These are phyloP conservation scores for Diceros bicornis DNA, from an alignment of 2,797 vertebrate genomes.

Conservation along the genomic window DNA sequence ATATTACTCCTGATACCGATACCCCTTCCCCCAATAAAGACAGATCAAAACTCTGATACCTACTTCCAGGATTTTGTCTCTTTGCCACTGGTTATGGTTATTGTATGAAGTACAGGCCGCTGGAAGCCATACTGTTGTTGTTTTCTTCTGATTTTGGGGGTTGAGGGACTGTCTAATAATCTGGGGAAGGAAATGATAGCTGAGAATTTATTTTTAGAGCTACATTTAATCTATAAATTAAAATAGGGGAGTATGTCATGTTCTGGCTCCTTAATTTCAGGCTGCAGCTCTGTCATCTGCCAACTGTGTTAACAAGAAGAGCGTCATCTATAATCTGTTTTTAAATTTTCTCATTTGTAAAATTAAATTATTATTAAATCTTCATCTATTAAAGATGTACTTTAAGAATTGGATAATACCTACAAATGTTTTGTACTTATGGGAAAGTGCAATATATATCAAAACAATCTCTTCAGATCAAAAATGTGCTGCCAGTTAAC, in stretches of 20 bases:
- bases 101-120: background rate
- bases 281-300: background rate
- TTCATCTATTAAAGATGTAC: background rate
- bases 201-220: constrained; percentile 20
- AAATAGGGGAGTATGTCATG: background rate
- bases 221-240: constrained; percentile 40
- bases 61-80: background rate
- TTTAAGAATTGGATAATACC: constrained; percentile 26
- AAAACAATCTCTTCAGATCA: constrained; percentile 1
- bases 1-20: background rate
- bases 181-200: constrained; percentile 2
- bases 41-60: background rate
- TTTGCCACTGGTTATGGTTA: background rate
- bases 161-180: constrained; percentile 1
- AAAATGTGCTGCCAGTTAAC: background rate
- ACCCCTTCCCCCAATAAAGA: background rate
- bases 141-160: background rate
- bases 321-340: background rate
- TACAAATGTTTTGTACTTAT: constrained; percentile 33
- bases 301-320: background rate
- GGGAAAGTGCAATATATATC: background rate
- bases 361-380: constrained; percentile 42
- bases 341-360: constrained; percentile 36
- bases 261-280: constrained; percentile 10
- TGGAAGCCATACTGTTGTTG: background rate